Percentiles rank a stretch among this genome's conserved stretches.
phyloP scores from a whole-genome alignment of 1,140 invertebrate species.

The Caenorhabditis brenneri region DNA sequence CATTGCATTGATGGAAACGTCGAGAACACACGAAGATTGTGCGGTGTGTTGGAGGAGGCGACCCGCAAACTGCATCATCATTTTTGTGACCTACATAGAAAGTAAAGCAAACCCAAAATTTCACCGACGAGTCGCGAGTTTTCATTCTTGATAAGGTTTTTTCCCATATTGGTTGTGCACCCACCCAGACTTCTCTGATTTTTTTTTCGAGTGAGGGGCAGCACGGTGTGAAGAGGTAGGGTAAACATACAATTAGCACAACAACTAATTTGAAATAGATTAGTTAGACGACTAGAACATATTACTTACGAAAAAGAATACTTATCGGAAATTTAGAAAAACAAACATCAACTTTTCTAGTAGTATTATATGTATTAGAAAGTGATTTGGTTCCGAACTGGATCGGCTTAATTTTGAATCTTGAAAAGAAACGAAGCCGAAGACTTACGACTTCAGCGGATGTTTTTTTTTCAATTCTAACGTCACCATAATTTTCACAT shows the following conservation, averaged over 20 bases:
- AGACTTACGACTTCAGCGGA: background rate
- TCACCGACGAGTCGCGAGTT: background rate
- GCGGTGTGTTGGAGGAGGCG: background rate
- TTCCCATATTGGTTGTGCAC: background rate
- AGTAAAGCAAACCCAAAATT: background rate
- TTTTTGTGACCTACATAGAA: conserved; percentile 38
- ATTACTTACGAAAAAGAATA: too few species aligned
- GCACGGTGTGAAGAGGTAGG: conserved; percentile 6
- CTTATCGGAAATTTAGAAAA: background rate
- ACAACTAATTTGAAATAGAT: background rate
- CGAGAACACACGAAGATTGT: conserved; percentile 20
- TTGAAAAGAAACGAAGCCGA: background rate
- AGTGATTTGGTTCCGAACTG: background rate
- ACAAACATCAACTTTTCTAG: background rate
- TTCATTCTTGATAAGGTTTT: background rate
- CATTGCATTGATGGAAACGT: background rate
- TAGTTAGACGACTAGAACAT: too few species aligned
- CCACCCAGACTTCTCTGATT: background rate
- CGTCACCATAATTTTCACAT: background rate
- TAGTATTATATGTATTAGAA: background rate
- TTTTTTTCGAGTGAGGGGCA: conserved; percentile 17
- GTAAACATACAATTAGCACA: background rate
- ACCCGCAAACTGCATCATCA: conserved; percentile 26
- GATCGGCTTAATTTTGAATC: background rate
- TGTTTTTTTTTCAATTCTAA: background rate